phyloP scores from a whole-genome alignment of 1,140 invertebrate species.

The Aphidius gifuensis region DNA sequence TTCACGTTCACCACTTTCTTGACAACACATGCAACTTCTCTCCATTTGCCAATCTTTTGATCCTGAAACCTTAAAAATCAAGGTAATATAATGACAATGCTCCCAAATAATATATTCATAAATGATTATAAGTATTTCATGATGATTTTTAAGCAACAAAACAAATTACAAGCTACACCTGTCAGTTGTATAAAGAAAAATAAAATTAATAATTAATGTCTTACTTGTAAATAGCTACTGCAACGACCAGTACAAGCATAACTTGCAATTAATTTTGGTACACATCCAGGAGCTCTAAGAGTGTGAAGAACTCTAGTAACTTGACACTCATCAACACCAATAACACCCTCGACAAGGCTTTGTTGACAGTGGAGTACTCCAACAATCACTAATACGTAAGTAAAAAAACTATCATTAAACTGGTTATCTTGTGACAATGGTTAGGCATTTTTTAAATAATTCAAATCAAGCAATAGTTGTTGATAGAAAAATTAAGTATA shows the following conservation, averaged over 20 bases:
- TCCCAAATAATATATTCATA: conserved; percentile 1
- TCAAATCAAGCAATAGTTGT: no score
- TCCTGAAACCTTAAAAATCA: conserved; percentile 73
- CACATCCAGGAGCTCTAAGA: conserved; percentile 85
- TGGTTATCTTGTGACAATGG: no score
- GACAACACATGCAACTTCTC: conserved; percentile 90
- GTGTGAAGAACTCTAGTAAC: conserved; percentile 90
- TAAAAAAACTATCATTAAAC: conserved; percentile 12
- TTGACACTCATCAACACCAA: conserved; percentile 77
- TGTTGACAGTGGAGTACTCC: conserved; percentile 33
- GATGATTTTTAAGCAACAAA: no score
- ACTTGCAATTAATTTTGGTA: conserved; percentile 88
- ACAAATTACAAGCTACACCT: no score
- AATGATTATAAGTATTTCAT: no score
- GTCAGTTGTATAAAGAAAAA: no score
- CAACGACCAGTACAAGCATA: conserved; percentile 90
- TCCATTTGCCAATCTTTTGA: conserved; percentile 97
- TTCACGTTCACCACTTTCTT: conserved; percentile 88
- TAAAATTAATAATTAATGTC: no score
- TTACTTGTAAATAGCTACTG: conserved; percentile 83
- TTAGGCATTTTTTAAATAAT: no score
- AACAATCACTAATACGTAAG: conserved; percentile 36
- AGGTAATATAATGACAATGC: conserved; percentile 25
- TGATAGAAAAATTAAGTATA: no score
- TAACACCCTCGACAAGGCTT: conserved; percentile 41